phyloP scores from a whole-genome alignment of 2,888 invertebrate species.

The Eupithecia tripunctaria region DNA sequence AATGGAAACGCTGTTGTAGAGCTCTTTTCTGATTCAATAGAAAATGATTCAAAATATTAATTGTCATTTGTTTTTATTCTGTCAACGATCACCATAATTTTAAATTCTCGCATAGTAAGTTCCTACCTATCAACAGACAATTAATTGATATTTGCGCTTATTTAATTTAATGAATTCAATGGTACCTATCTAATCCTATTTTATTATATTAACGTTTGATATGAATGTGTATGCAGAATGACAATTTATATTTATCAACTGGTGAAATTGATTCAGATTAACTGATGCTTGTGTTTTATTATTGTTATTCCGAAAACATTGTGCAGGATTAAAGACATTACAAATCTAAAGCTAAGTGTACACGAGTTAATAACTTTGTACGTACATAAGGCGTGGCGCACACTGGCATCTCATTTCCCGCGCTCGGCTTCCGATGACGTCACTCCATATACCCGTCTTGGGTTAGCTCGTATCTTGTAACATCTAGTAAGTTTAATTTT shows the following conservation, averaged over 20 bases:
- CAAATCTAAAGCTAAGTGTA: slow-evolving; percentile 43
- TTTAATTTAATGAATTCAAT: too few relatives aligned
- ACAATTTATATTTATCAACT: too few relatives aligned
- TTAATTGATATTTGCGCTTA: too few relatives aligned
- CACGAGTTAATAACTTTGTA: slow-evolving; percentile 33
- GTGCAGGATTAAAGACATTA: neutral
- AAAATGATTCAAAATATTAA: too few relatives aligned
- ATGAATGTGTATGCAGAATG: too few relatives aligned
- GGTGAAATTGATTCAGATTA: neutral
- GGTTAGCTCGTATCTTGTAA: slow-evolving; percentile 41
- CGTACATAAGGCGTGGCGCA: slow-evolving; percentile 53
- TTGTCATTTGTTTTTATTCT: too few relatives aligned
- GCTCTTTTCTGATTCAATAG: neutral
- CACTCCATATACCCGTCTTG: slow-evolving; percentile 55
- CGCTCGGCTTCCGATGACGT: slow-evolving; percentile 63
- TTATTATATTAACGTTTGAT: too few relatives aligned
- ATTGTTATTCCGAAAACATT: neutral
- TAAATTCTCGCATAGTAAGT: too few relatives aligned
- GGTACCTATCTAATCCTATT: too few relatives aligned
- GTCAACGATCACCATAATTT: too few relatives aligned
- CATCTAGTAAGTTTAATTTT: slow-evolving; percentile 20
- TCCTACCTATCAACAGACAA: too few relatives aligned
- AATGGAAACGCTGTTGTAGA: neutral
- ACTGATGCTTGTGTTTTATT: neutral
- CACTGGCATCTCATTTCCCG: slow-evolving; percentile 63